Evolutionary conservation across 1,140 invertebrate genomes (phyloP).

Genomic region (Arion vulgaris): DNA sequence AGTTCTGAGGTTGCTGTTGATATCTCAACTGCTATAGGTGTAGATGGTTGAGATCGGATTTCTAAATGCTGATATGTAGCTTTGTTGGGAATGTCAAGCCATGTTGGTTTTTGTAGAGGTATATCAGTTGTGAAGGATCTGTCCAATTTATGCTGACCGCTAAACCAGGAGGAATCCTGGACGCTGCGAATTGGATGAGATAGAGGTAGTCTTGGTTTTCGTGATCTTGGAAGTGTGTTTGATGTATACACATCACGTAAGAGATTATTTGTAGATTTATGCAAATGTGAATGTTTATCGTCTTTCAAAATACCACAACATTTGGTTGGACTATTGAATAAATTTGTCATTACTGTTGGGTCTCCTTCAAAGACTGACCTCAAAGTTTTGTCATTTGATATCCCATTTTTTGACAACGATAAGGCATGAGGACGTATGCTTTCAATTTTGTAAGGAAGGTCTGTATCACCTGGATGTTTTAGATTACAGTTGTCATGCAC

Average conservation of each 20-base stretch:
- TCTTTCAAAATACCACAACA: neutral
- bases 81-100: neutral
- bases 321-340: neutral
- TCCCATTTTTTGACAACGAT: neutral
- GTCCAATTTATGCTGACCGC: neutral
- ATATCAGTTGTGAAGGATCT: neutral
- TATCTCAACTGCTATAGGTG: neutral
- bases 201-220: neutral
- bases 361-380: neutral
- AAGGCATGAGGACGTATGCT: neutral
- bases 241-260: neutral
- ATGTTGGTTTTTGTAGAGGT: neutral
- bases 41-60: neutral
- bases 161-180: neutral
- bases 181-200: neutral
- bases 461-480: neutral
- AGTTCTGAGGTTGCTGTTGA: neutral
- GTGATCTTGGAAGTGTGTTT: neutral
- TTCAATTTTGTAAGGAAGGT: neutral
- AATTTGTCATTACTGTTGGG: neutral
- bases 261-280: neutral
- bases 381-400: neutral
- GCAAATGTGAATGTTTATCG: neutral
- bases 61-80: neutral
- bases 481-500: neutral